Percentiles rank a stretch among this genome's conserved stretches.
Evolutionary conservation across 1,140 invertebrate genomes (phyloP).

Genomic region (Sminthurides bifidus): DNA sequence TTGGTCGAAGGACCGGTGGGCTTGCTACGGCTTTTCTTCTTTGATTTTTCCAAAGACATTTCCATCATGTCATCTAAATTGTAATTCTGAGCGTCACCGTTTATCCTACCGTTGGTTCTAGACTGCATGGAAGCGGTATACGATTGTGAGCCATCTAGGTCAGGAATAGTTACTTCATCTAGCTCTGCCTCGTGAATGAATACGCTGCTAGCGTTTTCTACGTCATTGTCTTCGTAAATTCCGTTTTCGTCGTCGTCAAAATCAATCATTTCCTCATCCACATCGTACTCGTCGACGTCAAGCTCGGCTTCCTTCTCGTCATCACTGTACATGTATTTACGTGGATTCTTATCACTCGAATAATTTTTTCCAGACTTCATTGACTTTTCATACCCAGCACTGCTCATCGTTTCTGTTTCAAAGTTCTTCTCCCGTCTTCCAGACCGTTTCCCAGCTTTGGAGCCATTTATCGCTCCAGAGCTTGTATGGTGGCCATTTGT

Average conservation of each 20-base stretch:
- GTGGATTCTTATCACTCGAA: slow-evolving; percentile 1
- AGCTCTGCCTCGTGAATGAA: slow-evolving; percentile 41
- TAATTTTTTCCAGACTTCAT: too few relatives aligned
- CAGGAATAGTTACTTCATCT: too few relatives aligned
- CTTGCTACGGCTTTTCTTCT: not conserved
- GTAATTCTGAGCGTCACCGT: not conserved
- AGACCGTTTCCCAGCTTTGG: not conserved
- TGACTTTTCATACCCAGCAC: too few relatives aligned
- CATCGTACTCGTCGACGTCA: slow-evolving; percentile 35
- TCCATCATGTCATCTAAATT: not conserved
- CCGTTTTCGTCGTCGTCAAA: slow-evolving; percentile 36
- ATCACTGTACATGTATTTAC: slow-evolving; percentile 34
- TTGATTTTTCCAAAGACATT: not conserved
- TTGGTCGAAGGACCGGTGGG: too few relatives aligned
- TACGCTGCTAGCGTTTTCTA: slow-evolving; percentile 18
- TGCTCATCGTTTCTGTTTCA: too few relatives aligned
- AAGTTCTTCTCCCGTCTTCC: too few relatives aligned
- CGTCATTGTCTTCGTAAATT: slow-evolving; percentile 18
- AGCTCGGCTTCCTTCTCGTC: slow-evolving; percentile 38
- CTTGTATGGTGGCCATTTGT: not conserved
- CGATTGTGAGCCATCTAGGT: slow-evolving; percentile 3
- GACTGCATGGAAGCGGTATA: not conserved
- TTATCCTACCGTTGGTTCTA: not conserved
- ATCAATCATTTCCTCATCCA: slow-evolving; percentile 31
- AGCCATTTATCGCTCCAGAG: not conserved